Conservation (phyloP, 1,140 invertebrate genomes). For the Danaus melanippus region DNA sequence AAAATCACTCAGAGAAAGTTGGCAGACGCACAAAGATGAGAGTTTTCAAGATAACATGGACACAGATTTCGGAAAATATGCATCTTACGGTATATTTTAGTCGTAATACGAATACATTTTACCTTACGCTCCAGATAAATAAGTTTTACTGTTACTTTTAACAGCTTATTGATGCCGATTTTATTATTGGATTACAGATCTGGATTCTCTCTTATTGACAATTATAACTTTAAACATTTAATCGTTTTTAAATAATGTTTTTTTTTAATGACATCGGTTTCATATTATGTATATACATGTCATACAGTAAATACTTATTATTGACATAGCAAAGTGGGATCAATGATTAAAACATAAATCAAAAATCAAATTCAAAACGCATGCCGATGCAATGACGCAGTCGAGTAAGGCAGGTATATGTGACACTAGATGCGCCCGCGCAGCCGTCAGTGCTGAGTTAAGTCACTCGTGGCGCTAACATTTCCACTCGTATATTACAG, state of each 20-base stretch:
- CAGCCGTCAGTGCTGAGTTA: constrained; percentile 8
- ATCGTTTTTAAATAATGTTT: not conserved
- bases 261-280: too few relatives aligned
- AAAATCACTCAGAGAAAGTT: constrained; percentile 46
- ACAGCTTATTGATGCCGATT: constrained; percentile 1
- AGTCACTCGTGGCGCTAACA: constrained; percentile 36
- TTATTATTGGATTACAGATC: not conserved
- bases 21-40: constrained; percentile 34
- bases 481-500: constrained; percentile 37
- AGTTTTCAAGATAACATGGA: constrained; percentile 39
- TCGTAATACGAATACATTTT: constrained; percentile 25
- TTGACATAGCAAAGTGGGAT: too few relatives aligned
- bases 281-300: too few relatives aligned
- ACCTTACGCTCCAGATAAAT: constrained; percentile 7
- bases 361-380: not conserved
- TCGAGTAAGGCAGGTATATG: constrained; percentile 13
- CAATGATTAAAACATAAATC: too few relatives aligned
- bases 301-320: too few relatives aligned
- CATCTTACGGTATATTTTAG: constrained; percentile 39
- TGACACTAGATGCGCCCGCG: constrained; percentile 6
- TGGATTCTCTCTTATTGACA: too few relatives aligned
- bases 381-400: constrained; percentile 38
- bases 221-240: not conserved
- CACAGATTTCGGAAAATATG: constrained; percentile 39
- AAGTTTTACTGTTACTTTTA: constrained; percentile 29